phyloP scores from a whole-genome alignment of 2,797 vertebrate species.

The Lates japonicus region DNA sequence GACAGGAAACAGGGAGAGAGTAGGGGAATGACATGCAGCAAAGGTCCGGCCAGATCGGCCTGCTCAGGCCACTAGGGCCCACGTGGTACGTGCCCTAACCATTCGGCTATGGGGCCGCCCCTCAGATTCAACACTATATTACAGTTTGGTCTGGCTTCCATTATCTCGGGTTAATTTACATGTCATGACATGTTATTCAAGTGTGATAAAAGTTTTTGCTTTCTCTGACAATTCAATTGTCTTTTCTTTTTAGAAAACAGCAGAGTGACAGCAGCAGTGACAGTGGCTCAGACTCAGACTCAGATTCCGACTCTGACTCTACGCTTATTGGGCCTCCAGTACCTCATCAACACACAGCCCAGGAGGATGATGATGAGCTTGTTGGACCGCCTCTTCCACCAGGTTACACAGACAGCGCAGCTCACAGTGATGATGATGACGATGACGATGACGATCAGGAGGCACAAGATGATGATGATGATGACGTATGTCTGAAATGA shows the following conservation, averaged over 20 bases:
- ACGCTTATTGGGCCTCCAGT: constrained; percentile 86
- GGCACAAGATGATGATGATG: constrained; percentile 83
- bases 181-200: neutral
- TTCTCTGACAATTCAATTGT: neutral
- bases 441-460: constrained; percentile 78
- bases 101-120: too few species aligned
- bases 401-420: constrained; percentile 81
- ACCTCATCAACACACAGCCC: constrained; percentile 69
- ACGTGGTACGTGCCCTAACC: too few species aligned
- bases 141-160: neutral
- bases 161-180: neutral
- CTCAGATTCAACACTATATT: neutral
- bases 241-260: constrained; percentile 63
- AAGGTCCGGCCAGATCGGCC: too few species aligned
- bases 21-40: too few species aligned
- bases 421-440: constrained; percentile 84
- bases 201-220: neutral
- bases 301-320: constrained; percentile 84
- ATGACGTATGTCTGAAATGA: constrained; percentile 73
- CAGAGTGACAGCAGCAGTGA: constrained; percentile 74
- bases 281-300: constrained; percentile 57
- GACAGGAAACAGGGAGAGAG: too few species aligned
- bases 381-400: constrained; percentile 89
- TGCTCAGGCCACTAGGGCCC: too few species aligned
- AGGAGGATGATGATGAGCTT: constrained; percentile 77